Evolutionary conservation across 2,888 invertebrate genomes (phyloP).

Genomic region (Tortrix viridana): DNA sequence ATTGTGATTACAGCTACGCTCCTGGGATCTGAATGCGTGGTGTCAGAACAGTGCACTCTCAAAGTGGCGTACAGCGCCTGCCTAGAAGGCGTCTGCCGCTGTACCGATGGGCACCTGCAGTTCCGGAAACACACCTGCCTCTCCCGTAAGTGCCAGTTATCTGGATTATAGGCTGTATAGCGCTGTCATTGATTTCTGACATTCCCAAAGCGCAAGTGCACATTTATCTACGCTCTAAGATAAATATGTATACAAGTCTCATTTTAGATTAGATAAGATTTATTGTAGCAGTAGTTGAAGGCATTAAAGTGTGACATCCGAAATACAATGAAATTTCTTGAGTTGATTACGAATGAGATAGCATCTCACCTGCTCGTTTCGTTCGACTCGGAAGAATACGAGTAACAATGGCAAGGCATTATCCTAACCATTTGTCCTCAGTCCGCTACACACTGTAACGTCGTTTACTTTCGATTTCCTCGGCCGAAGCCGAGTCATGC

Average conservation of each 20-base stretch:
- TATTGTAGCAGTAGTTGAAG: too few species aligned
- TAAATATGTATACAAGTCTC: too few species aligned
- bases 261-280: too few species aligned
- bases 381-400: constrained; percentile 45
- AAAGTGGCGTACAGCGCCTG: constrained; percentile 95
- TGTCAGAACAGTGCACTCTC: constrained; percentile 93
- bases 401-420: constrained; percentile 50
- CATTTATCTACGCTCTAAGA: too few species aligned
- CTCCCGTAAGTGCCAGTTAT: constrained; percentile 88
- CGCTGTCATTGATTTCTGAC: too few species aligned
- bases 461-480: constrained; percentile 48
- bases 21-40: constrained; percentile 92
- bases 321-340: too few species aligned
- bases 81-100: constrained; percentile 92
- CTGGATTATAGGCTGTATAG: too few species aligned
- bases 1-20: constrained; percentile 88
- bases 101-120: constrained; percentile 92
- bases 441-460: constrained; percentile 33
- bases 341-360: neutral
- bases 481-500: constrained; percentile 42
- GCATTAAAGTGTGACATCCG: too few species aligned
- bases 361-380: constrained; percentile 14
- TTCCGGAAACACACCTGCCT: constrained; percentile 95
- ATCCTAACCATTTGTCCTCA: constrained; percentile 48
- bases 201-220: too few species aligned